Evolutionary conservation across 2,888 invertebrate species (phyloP), one percentile per base, ranked within the genome.

Genomic region (Hydriomena furcata): DNA sequence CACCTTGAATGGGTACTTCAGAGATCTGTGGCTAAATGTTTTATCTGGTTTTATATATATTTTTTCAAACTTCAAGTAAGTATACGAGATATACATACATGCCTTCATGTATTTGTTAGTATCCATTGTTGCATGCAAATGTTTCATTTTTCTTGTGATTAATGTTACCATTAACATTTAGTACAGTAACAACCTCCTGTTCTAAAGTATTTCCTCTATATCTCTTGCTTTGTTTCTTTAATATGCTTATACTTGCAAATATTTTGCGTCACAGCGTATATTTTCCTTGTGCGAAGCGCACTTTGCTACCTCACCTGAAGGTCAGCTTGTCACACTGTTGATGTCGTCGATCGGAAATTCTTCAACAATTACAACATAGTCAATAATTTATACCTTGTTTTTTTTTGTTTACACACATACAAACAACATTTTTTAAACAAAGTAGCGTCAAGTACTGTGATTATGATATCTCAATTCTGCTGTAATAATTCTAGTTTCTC

Each of bases 301-400:
- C 48, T 53, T 65, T 66, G 60, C 63, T 61, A 52, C 58, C 63
- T 61, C 60, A 71, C 69, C 68, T 73, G 81, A 80, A 84, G 83
- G 82, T 76, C 76, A 67, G 59, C 58, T 56, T 63, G 65, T 66
- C 60, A 63, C 66, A 68, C 63, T 55, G 66, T 56, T 67, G 70
- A 76, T 71, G 76, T 71, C 66, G 65, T 65, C 27, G 32, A 66
- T 66, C 61, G 61, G 71, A 68, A 79, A 83, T 84, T 82, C 79
- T 70, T 80, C 45, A 57, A 52, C 45, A 64, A 74, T 84, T 81
- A 79, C 73, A 61, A 68, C 76, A 82, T 72, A 65, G 27, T 20
- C 47, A 52, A 48, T 37, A 27, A 42, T 38, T 27, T 20, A 21
- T 21, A 20, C 32, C 2, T 27, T 34, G 40, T 40, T 21, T 40